Evolutionary conservation across 64 coral and sea anemone species (phyloP).

Genomic region (Montipora capricornis): DNA sequence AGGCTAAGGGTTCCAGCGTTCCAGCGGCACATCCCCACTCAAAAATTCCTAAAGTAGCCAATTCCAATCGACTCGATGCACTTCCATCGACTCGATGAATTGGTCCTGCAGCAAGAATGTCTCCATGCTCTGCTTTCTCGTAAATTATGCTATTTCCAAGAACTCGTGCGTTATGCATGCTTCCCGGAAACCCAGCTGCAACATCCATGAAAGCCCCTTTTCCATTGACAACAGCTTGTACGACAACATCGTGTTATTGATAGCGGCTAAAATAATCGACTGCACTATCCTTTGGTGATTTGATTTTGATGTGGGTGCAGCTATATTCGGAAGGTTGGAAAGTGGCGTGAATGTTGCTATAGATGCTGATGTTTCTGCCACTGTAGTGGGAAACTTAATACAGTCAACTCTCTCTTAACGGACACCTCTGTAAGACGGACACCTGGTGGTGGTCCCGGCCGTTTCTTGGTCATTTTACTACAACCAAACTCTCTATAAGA

Average conservation of each 20-base stretch:
- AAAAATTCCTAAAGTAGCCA: no score
- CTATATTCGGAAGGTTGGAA: conserved; percentile 25
- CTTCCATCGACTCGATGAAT: not conserved
- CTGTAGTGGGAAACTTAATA: conserved; percentile 45
- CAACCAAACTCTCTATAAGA: no score
- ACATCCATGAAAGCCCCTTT: conserved; percentile 37
- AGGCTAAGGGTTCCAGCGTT: no score
- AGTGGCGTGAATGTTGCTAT: conserved; percentile 31
- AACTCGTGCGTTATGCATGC: conserved; percentile 23
- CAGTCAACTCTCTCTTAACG: not conserved
- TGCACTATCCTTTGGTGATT: conserved; percentile 53
- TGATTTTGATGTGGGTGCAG: conserved; percentile 45
- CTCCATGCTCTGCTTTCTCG: conserved; percentile 32
- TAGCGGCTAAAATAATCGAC: conserved; percentile 37
- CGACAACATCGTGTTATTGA: conserved; percentile 32
- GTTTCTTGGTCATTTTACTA: no score
- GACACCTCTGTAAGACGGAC: not conserved
- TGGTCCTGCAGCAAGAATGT: conserved; percentile 14
- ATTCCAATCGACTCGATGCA: no score
- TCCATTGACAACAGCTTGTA: conserved; percentile 45
- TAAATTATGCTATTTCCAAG: conserved; percentile 26
- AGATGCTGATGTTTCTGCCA: conserved; percentile 35
- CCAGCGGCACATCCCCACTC: no score
- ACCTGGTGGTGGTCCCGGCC: no score
- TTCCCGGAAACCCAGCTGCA: conserved; percentile 38